Percentiles rank a stretch among this genome's conserved stretches.
Conservation (phyloP, 2,797 vertebrate species). For the Vespertilio murinus region DNA sequence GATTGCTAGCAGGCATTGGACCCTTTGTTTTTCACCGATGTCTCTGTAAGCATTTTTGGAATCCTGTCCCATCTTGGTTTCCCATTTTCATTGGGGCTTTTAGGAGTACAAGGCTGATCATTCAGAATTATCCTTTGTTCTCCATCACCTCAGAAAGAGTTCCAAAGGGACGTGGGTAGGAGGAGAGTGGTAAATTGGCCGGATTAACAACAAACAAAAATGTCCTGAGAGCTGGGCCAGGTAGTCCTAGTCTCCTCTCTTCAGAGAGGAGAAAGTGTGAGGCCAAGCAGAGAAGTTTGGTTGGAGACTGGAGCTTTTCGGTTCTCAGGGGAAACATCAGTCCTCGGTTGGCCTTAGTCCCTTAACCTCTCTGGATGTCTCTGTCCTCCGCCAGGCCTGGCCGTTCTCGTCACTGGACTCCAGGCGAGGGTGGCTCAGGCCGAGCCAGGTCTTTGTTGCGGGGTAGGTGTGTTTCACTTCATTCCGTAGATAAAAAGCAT, state of each 20-base stretch:
- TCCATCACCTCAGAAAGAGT: background rate
- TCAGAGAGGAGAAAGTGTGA: background rate
- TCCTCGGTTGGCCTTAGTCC: background rate
- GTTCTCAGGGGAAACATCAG: background rate
- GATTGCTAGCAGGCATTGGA: background rate
- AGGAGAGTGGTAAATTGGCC: background rate
- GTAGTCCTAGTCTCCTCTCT: background rate
- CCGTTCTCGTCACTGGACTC: background rate
- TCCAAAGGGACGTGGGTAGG: background rate
- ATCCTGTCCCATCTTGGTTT: background rate
- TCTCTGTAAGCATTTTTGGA: background rate
- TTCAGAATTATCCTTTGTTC: background rate
- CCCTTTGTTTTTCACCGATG: background rate
- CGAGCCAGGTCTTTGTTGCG: background rate
- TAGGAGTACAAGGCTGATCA: background rate
- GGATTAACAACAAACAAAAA: background rate
- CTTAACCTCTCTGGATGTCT: too few species aligned
- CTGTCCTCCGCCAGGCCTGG: background rate
- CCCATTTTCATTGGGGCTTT: background rate
- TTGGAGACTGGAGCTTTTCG: accelerated
- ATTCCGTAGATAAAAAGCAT: background rate
- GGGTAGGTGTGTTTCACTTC: background rate
- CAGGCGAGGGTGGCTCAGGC: background rate
- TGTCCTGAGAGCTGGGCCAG: background rate
- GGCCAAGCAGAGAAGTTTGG: background rate